Conservation (phyloP, 2,888 invertebrate genomes). For the Lasioglossum vierecki region DNA sequence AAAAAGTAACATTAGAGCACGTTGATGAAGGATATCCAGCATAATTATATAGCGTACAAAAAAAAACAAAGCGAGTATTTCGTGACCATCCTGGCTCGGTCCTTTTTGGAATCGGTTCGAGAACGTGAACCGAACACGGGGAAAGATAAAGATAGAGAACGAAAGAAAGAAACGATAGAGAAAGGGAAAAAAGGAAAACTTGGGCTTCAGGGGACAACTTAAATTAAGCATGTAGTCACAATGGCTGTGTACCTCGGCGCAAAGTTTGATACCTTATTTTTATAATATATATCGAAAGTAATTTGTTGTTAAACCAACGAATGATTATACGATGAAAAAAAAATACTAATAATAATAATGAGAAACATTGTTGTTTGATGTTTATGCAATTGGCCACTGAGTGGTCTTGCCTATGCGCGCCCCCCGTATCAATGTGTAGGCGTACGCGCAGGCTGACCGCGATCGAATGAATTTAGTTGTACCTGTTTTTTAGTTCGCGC, state of each 20-base stretch:
- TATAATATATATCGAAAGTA: conserved; percentile 79
- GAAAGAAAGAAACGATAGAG: neutral
- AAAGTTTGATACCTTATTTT: conserved; percentile 83
- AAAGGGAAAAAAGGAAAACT: conserved; percentile 45
- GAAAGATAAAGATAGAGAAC: neutral
- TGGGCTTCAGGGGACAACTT: conserved; percentile 66
- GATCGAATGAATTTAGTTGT: conserved; percentile 74
- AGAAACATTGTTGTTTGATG: conserved; percentile 80
- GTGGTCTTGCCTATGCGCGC: conserved; percentile 76
- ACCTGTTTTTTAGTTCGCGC: conserved; percentile 77
- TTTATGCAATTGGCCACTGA: conserved; percentile 82
- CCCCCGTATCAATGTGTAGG: conserved; percentile 60
- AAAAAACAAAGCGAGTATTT: conserved; percentile 51
- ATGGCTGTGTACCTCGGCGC: conserved; percentile 83
- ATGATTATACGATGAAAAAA: conserved; percentile 67
- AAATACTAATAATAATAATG: conserved; percentile 29
- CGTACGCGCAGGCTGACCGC: conserved; percentile 72
- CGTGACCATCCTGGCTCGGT: conserved; percentile 51
- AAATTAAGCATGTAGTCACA: conserved; percentile 80
- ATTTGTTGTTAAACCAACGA: conserved; percentile 81
- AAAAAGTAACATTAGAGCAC: conserved; percentile 52
- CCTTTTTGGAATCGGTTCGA: conserved; percentile 50
- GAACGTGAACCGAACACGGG: conserved; percentile 48
- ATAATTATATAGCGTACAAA: conserved; percentile 69
- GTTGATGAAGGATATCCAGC: conserved; percentile 59